Conservation (phyloP, 2,113 vertebrate species). For the Prolemur simus region DNA sequence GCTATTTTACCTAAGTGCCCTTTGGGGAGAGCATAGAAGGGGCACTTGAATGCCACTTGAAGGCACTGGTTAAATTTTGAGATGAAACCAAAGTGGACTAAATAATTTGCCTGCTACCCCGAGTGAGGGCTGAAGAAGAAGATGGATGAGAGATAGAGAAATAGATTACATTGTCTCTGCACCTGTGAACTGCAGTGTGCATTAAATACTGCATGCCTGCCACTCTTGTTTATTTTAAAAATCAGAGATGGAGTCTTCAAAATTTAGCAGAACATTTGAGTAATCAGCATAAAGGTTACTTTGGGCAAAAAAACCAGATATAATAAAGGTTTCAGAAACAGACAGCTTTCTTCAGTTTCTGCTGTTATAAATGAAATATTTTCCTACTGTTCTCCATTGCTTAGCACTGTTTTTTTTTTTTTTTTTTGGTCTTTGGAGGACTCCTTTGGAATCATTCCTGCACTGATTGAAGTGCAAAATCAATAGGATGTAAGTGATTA, state of each 20-base stretch:
- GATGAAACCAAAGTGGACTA: background rate
- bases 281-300: background rate
- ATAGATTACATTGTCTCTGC: background rate
- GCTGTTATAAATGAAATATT: background rate
- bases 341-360: background rate
- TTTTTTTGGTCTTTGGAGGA: background rate
- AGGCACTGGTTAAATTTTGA: background rate
- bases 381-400: background rate
- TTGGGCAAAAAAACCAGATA: background rate
- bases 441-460: background rate
- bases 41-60: background rate
- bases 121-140: background rate
- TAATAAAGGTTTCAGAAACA: background rate
- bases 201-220: background rate
- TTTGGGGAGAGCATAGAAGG: background rate
- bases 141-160: background rate
- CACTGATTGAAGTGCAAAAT: background rate
- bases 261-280: background rate
- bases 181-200: rapidly evolving
- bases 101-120: background rate
- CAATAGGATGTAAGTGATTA: background rate
- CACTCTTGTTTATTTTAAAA: background rate
- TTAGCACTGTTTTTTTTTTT: background rate
- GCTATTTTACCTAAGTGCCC: background rate
- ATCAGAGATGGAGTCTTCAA: background rate